Base-by-base conservation (phyloP, 2,797 vertebrate species). In the Alectoris magna region DNA sequence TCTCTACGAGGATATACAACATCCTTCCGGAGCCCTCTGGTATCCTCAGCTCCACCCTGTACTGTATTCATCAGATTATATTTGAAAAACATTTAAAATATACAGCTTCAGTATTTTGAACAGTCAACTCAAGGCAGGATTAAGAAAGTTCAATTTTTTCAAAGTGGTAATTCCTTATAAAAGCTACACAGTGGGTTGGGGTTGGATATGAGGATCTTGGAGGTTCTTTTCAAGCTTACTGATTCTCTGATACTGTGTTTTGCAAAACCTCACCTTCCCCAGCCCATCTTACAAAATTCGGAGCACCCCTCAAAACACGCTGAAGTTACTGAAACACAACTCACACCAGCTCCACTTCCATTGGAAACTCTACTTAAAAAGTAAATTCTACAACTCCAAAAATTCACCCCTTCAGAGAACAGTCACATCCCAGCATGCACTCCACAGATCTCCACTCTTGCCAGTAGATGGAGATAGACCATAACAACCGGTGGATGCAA, bases 381-480 rank as follows among this genome's bases (percentile, higher is more conserved):
- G 29, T 31, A 55, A 55, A 55, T 27, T 6, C 2, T 9, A 31
- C 17, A 3, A 51, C 48, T 70, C 19, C 18, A 77, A 53, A 84
- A 74, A 27, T 15, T 39, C 38, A 13, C 5, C 10, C 10, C 24
- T 18, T 10, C 6, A 7, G 44, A 56, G 8, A 29, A 10, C 1
- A 53, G 8, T 39, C 22, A 5, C 41, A 13, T 8, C 11, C 63
- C 38, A 29, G 39, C 74, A 71, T 0, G 22, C 26, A 36, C 8
- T 3, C 3, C 3, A 48, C 31, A 68, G 43, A 63, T 71, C 63
- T 62, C 44, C 38, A 6, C 24, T 91, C 66, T 83, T 87, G 71
- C 85, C 96, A 88, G 95, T 75, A 96, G 96, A 85, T 96, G 95
- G 96, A 80, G 94, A 81, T 14, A 94, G 64, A 84, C 66, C 76